These are phyloP conservation scores for Pachyuromys duprasi DNA, from an alignment of 2,797 vertebrate species.

Conservation along the genomic window DNA sequence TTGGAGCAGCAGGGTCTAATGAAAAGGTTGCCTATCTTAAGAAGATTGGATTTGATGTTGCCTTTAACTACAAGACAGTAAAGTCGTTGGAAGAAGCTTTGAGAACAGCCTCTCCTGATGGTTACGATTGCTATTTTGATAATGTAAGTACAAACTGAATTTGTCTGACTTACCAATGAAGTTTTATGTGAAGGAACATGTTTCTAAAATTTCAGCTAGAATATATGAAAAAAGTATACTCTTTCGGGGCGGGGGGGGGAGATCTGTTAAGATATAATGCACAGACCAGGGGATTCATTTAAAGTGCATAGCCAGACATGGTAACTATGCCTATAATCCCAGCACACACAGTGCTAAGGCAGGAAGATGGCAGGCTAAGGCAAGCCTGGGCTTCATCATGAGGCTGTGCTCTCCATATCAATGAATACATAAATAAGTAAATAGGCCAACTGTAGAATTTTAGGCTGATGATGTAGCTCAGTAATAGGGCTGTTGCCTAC, in stretches of 20 bases:
- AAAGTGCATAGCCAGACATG: background rate
- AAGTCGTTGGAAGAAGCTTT: conserved; percentile 92
- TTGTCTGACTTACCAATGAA: conserved; percentile 41
- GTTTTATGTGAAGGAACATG: background rate
- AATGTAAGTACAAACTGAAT: conserved; percentile 89
- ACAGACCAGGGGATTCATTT: background rate
- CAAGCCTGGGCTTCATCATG: background rate
- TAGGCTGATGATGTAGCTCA: background rate
- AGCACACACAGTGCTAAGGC: background rate
- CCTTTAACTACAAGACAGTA: conserved; percentile 95
- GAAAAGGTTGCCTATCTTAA: conserved; percentile 92
- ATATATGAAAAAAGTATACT: conserved; percentile 4
- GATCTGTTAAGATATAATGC: background rate
- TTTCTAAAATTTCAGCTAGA: conserved; percentile 39
- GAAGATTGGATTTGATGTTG: conserved; percentile 93
- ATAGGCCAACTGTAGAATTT: background rate
- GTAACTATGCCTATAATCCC: background rate
- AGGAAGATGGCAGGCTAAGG: background rate
- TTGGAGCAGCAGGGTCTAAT: conserved; percentile 93
- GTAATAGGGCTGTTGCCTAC: background rate
- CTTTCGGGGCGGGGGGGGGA: background rate
- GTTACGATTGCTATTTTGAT: conserved; percentile 96
- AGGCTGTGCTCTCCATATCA: background rate
- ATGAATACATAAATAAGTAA: background rate
- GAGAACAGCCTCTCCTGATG: conserved; percentile 91